Evolutionary conservation across 2,888 invertebrate genomes (phyloP), one percentile per base, ranked within the genome.

Genomic region (Andrena bucephala): DNA sequence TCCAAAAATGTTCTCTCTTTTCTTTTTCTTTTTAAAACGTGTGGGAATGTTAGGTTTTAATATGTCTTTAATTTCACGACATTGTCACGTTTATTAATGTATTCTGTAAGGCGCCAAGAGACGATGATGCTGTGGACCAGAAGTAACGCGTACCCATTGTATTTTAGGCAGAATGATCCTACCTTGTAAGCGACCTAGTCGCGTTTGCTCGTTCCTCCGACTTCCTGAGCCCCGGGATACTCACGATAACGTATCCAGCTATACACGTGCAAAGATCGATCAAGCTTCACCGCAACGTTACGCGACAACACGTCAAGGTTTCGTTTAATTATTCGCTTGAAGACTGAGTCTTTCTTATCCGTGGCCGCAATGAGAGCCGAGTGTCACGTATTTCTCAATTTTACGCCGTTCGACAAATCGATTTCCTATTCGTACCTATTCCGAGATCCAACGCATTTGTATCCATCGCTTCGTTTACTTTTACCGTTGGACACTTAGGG

Each of bases 201-300:
- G 65, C 66, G 66, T 60, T 66, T 62, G 65, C 29, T 66, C 57
- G 73, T 73, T 77, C 81, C 75, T 85, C 65, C 59, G 74, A 67
- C 68, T 81, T 68, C 31, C 70, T 66, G 77, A 87, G 82, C 87
- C 86, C 84, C 84, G 84, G 78, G 77, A 75, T 76, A 78, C 78
- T 48, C 27, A 54, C 20, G 67, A 74, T 70, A 57, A 62, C 29
- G 67, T 73, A 52, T 54, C 42, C n/a, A 16, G 13, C 29, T 57
- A 52, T 52, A 33, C 36, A 42, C n/a, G 52, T 36, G 74, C 13
- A 29, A 78, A 59, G 31, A 60, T 60, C 60, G 7, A 27, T 75
- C 2, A 24, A 16, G 36, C 48, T 59, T 50, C 33, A 36, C 10
- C 20, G 2, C 16, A 62, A 24, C n/a, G 27, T 68, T 67, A 60